Evolutionary conservation across 2,797 vertebrate genomes (phyloP).

Genomic region (Nasua narica): DNA sequence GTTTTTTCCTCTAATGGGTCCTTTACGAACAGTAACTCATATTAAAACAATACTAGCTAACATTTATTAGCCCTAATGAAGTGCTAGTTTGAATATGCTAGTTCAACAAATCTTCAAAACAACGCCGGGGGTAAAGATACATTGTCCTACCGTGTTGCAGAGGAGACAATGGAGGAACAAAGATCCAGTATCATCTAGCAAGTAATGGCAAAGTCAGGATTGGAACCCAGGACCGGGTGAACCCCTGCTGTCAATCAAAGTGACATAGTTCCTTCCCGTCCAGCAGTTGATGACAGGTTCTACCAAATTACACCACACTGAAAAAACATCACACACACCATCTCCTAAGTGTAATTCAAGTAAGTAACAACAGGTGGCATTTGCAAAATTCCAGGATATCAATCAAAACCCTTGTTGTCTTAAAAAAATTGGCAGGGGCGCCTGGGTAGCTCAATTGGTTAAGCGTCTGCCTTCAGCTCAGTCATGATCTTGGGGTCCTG

Average conservation of each 20-base stretch:
- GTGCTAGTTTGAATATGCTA: neutral
- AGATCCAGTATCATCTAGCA: neutral
- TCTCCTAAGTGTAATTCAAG: neutral
- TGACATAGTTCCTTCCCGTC: neutral
- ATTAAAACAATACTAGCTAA: neutral
- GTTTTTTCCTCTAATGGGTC: neutral
- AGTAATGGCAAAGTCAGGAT: neutral
- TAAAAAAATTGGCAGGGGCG: neutral
- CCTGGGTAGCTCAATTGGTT: neutral
- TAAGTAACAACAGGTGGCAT: neutral
- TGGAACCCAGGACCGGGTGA: neutral
- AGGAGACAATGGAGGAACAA: neutral
- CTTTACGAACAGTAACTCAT: neutral
- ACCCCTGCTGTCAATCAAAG: neutral
- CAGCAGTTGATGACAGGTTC: neutral
- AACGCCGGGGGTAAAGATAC: neutral
- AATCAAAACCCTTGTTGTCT: neutral
- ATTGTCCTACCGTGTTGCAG: too few relatives aligned
- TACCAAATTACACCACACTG: neutral
- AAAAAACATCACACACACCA: neutral
- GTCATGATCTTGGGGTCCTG: neutral
- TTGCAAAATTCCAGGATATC: neutral
- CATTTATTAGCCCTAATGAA: neutral
- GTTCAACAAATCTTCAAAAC: neutral
- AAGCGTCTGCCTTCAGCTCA: neutral